A percentile compares a stretch with the other conserved stretches of the same genome.
phyloP scores from a whole-genome alignment of 2,113 vertebrate species.

The Stegostoma tigrinum region DNA sequence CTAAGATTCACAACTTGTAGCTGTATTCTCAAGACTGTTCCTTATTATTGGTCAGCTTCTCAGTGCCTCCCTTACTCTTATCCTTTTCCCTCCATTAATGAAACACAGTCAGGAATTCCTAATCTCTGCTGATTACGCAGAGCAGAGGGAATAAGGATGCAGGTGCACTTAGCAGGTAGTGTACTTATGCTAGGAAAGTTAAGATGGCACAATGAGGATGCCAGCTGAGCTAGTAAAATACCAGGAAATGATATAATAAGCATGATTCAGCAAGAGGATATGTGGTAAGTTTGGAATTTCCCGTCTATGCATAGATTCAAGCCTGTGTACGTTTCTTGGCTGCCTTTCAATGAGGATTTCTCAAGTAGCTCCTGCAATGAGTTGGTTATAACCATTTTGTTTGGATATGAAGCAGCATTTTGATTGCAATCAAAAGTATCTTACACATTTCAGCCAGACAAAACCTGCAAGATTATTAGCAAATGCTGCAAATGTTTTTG shows the following conservation, averaged over 20 bases:
- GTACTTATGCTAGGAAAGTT: not conserved
- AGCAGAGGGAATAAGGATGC: not conserved
- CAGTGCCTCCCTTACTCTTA: not conserved
- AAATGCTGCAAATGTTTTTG: not conserved
- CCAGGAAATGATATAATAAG: slow-evolving; percentile 22
- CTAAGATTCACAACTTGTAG: not conserved
- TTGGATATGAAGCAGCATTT: not conserved
- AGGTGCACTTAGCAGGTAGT: slow-evolving; percentile 19
- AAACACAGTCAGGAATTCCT: not conserved
- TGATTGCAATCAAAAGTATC: not conserved
- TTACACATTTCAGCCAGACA: not conserved
- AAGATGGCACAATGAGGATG: slow-evolving; percentile 27
- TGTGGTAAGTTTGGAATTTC: not conserved
- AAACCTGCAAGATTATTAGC: not conserved
- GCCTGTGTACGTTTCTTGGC: not conserved
- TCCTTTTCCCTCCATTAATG: not conserved
- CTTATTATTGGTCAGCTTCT: not conserved
- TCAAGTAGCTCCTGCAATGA: not conserved
- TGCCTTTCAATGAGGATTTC: not conserved
- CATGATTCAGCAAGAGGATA: not conserved
- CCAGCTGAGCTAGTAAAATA: not conserved
- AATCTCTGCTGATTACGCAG: slow-evolving; percentile 11
- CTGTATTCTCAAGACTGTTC: not conserved
- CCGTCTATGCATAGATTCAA: not conserved
- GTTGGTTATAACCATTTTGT: not conserved